phyloP scores from a whole-genome alignment of 1,140 invertebrate species.

The Bombus cullumanus region DNA sequence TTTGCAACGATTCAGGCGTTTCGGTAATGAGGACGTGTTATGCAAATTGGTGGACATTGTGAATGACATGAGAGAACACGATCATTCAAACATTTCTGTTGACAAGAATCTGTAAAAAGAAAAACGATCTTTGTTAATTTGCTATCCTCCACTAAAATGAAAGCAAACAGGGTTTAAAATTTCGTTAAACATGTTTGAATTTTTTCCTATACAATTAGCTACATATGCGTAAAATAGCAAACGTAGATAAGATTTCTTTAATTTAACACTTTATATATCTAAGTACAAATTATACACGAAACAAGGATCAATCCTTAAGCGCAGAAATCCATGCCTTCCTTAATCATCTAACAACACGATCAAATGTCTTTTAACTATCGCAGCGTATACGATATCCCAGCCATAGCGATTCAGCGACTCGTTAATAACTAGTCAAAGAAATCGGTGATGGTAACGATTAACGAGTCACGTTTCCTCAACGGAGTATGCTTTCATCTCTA shows the following conservation, averaged over 20 bases:
- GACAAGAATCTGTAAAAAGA: neutral
- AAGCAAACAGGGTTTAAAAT: neutral
- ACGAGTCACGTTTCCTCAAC: constrained; percentile 56
- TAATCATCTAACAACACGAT: neutral
- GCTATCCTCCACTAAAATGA: neutral
- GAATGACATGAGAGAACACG: neutral
- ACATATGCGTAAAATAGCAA: no score
- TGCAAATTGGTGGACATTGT: constrained; percentile 61
- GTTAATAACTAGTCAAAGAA: constrained; percentile 52
- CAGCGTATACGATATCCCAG: constrained; percentile 35
- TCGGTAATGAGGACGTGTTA: constrained; percentile 64
- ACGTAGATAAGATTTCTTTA: no score
- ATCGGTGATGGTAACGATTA: constrained; percentile 58
- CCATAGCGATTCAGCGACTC: constrained; percentile 27
- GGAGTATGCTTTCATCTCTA: constrained; percentile 42
- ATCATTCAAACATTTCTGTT: neutral
- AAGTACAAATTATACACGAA: no score
- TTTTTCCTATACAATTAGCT: neutral
- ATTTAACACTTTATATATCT: no score
- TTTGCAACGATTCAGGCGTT: constrained; percentile 2
- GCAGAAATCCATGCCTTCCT: neutral
- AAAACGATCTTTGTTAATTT: neutral
- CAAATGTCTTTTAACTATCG: neutral
- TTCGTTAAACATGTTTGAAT: neutral
- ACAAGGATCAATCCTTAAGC: neutral